Percentiles rank a stretch among this genome's conserved stretches.
These are phyloP conservation scores for Tyria jacobaeae DNA, from an alignment of 2,888 invertebrate genomes.

Conservation along the genomic window DNA sequence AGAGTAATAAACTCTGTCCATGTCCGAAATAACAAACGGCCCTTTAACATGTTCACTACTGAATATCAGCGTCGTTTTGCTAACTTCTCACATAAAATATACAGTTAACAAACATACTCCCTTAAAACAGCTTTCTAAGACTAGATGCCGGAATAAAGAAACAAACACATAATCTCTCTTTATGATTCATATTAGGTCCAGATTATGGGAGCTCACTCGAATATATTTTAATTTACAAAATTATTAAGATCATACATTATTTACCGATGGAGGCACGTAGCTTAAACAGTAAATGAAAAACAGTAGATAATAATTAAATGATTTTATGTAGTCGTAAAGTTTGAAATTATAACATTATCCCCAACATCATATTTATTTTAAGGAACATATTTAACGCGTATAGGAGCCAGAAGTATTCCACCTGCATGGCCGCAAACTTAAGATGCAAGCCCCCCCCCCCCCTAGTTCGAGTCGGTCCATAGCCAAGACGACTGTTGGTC, in stretches of 20 bases:
- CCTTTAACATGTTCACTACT: constrained; percentile 21
- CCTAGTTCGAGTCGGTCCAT: no score
- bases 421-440: no score
- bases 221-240: constrained; percentile 36
- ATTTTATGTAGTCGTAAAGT: background rate
- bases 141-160: constrained; percentile 40
- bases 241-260: constrained; percentile 29
- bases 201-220: constrained; percentile 32
- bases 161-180: constrained; percentile 47
- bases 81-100: constrained; percentile 44
- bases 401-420: no score
- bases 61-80: constrained; percentile 25
- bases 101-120: constrained; percentile 44
- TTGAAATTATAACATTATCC: background rate
- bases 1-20: no score
- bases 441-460: no score
- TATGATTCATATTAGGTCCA: constrained; percentile 42
- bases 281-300: constrained; percentile 1
- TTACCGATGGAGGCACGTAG: constrained; percentile 12
- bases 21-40: constrained; percentile 3
- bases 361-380: background rate
- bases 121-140: constrained; percentile 46
- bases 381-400: background rate
- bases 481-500: no score
- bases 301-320: background rate